These are phyloP conservation scores for Nomada ruficornis DNA, from an alignment of 2,888 invertebrate genomes.

Conservation along the genomic window DNA sequence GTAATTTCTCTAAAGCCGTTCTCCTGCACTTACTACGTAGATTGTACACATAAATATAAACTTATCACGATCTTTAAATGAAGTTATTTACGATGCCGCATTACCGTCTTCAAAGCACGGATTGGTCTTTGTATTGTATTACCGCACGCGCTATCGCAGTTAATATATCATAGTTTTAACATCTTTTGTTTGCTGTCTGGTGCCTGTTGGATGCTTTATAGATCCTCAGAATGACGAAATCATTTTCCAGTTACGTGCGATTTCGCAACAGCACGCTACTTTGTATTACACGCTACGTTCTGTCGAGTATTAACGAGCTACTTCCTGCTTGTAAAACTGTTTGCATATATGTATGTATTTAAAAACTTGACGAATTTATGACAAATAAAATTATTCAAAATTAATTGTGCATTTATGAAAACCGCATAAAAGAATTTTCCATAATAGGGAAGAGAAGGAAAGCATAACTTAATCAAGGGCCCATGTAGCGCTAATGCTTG, in stretches of 20 bases:
- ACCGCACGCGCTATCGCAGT: slow-evolving; percentile 61
- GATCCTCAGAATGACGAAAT: slow-evolving; percentile 1
- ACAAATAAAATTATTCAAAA: not conserved
- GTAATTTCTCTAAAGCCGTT: not conserved
- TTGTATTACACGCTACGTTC: not conserved
- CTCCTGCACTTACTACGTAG: not conserved
- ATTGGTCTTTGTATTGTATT: slow-evolving; percentile 53
- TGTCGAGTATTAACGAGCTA: not conserved
- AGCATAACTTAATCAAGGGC: not conserved
- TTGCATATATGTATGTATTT: not conserved
- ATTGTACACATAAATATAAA: not conserved
- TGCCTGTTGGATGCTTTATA: slow-evolving; percentile 55
- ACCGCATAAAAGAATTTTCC: not conserved
- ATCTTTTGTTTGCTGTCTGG: slow-evolving; percentile 68
- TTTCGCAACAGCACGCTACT: slow-evolving; percentile 10
- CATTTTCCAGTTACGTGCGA: not conserved
- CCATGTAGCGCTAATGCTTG: not conserved
- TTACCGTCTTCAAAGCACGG: slow-evolving; percentile 12
- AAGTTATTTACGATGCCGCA: slow-evolving; percentile 58
- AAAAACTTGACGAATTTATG: not conserved
- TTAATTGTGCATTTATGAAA: not conserved
- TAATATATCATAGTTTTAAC: slow-evolving; percentile 61
- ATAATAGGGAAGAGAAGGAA: not conserved
- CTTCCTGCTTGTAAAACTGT: not conserved
- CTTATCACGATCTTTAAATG: slow-evolving; percentile 57